phyloP scores from a whole-genome alignment of 2,113 vertebrate genomes.

The Sceloporus tristichus region DNA sequence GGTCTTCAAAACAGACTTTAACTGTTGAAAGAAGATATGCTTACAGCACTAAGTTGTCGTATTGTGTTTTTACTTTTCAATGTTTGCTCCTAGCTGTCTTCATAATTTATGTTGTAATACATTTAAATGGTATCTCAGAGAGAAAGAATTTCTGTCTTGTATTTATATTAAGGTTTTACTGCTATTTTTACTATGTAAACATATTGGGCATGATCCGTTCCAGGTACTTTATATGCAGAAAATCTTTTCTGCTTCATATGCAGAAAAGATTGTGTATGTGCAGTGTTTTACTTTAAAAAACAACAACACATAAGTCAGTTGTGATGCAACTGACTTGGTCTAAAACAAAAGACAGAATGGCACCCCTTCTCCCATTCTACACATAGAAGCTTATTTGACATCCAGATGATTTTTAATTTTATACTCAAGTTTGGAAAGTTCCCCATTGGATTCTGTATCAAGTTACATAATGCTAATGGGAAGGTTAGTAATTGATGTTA shows the following conservation, averaged over 20 bases:
- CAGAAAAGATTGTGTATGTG: background rate
- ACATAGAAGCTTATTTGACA: no score
- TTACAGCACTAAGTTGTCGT: background rate
- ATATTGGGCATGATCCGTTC: slow-evolving; percentile 5
- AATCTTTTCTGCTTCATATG: background rate
- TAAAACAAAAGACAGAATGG: no score
- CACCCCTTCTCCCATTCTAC: no score
- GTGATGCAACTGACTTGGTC: background rate
- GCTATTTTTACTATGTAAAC: slow-evolving; percentile 11
- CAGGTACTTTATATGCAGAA: background rate
- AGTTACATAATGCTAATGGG: no score
- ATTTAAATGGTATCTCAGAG: slow-evolving; percentile 15
- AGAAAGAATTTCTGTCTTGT: slow-evolving; percentile 26
- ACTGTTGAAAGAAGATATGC: slow-evolving; percentile 2
- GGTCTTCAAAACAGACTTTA: slow-evolving; percentile 21
- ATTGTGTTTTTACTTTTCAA: slow-evolving; percentile 13
- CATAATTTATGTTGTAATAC: slow-evolving; percentile 21
- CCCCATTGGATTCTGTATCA: no score
- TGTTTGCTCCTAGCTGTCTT: background rate
- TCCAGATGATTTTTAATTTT: no score
- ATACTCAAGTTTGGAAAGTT: no score
- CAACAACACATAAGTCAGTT: background rate
- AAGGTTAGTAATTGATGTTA: no score
- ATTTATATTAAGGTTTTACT: slow-evolving; percentile 19
- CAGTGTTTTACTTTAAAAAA: background rate